Percentiles rank a stretch among this genome's conserved stretches.
Conservation (phyloP, 2,888 invertebrate genomes). For the Melieria omissa region DNA sequence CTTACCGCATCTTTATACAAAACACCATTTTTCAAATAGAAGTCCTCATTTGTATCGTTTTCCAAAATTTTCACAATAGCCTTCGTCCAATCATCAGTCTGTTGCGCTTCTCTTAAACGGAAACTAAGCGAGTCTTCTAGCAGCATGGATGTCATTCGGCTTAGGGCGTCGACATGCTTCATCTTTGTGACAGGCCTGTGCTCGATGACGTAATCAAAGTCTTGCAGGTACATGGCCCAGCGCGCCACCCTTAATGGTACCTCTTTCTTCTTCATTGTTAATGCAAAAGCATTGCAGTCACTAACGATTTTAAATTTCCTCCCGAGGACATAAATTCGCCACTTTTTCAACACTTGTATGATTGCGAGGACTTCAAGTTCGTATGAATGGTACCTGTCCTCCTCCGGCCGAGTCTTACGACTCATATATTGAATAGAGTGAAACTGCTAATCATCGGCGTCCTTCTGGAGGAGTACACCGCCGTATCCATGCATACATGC, state of each 20-base stretch:
- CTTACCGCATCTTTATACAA: slow-evolving; percentile 12
- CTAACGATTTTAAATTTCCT: slow-evolving; percentile 29
- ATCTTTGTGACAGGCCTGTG: slow-evolving; percentile 38
- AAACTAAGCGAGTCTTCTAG: slow-evolving; percentile 30
- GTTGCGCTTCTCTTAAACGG: slow-evolving; percentile 24
- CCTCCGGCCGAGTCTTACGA: slow-evolving; percentile 17
- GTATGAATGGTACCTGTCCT: slow-evolving; percentile 31
- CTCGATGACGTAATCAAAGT: slow-evolving; percentile 40
- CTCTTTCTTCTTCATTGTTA: slow-evolving; percentile 40
- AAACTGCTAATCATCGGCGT: slow-evolving; percentile 25
- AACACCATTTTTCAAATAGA: slow-evolving; percentile 2
- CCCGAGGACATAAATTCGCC: slow-evolving; percentile 32
- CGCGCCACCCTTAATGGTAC: slow-evolving; percentile 32
- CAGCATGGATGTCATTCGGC: slow-evolving; percentile 30
- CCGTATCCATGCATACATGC: slow-evolving; percentile 31
- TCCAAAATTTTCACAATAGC: slow-evolving; percentile 32
- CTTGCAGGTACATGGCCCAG: slow-evolving; percentile 40
- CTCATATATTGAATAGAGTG: slow-evolving; percentile 42
- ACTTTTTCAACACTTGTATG: slow-evolving; percentile 33
- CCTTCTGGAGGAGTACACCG: slow-evolving; percentile 37
- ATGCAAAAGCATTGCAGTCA: slow-evolving; percentile 37
- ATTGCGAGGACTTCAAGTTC: slow-evolving; percentile 30
- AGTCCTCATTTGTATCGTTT: neutral
- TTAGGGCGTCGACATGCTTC: slow-evolving; percentile 39
- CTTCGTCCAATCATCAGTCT: slow-evolving; percentile 31